These are phyloP conservation scores for Endotricha flammealis DNA, from an alignment of 2,888 invertebrate species.

Conservation along the genomic window DNA sequence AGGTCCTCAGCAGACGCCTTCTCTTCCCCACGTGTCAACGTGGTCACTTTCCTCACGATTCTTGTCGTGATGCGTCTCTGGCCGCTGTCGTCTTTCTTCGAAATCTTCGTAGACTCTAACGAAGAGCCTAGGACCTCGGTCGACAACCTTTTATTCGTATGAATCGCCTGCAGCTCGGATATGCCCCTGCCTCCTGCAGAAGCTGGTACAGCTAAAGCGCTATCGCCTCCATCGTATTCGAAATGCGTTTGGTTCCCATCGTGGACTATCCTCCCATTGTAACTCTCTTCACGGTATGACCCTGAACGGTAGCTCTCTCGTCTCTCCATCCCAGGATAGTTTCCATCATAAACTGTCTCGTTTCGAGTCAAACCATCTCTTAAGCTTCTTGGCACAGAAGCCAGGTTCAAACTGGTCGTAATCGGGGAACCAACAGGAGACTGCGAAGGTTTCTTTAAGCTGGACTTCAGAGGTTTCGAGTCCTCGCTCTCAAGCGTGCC, in stretches of 20 bases:
- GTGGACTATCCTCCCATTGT: conserved; percentile 66
- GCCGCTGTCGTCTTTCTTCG: conserved; percentile 87
- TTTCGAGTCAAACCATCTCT: conserved; percentile 72
- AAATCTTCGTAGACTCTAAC: conserved; percentile 89
- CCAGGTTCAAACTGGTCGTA: conserved; percentile 79
- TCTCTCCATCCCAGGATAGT: conserved; percentile 67
- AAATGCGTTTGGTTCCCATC: conserved; percentile 74
- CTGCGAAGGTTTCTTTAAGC: conserved; percentile 67
- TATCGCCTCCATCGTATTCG: conserved; percentile 67
- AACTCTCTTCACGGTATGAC: conserved; percentile 62
- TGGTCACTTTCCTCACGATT: conserved; percentile 92
- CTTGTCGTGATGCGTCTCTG: conserved; percentile 90
- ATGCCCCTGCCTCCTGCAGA: conserved; percentile 65
- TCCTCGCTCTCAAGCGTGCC: conserved; percentile 83
- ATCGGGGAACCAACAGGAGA: conserved; percentile 79
- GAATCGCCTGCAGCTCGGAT: conserved; percentile 84
- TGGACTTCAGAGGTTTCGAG: conserved; percentile 70
- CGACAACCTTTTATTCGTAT: conserved; percentile 88
- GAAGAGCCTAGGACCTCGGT: conserved; percentile 92
- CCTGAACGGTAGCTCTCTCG: conserved; percentile 60
- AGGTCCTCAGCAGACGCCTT: conserved; percentile 84
- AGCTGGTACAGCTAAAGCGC: conserved; percentile 60
- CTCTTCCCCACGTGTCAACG: conserved; percentile 91
- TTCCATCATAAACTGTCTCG: conserved; percentile 70
- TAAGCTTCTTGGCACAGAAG: conserved; percentile 74